Conservation (phyloP, 2,113 vertebrate species). For the Anthoscopus minutus region DNA sequence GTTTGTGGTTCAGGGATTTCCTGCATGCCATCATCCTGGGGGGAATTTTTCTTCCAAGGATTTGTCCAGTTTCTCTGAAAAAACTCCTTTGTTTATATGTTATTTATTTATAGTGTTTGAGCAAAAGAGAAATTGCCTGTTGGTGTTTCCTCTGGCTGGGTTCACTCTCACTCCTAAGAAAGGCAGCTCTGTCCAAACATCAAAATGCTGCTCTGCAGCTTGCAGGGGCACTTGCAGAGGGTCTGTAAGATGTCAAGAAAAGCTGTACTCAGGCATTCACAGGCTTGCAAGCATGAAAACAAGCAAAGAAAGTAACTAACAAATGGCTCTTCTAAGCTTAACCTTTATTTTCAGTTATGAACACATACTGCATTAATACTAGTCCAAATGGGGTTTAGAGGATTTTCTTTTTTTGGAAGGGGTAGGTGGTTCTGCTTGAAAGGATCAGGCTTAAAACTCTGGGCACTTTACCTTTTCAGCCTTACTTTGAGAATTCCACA, state of each 20-base stretch:
- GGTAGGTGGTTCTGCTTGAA: neutral
- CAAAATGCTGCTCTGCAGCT: neutral
- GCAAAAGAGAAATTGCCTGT: neutral
- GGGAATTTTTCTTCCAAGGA: neutral
- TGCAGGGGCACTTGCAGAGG: neutral
- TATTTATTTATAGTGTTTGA: neutral
- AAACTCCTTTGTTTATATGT: neutral
- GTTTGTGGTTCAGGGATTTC: neutral
- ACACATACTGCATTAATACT: neutral
- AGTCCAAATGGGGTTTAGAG: neutral
- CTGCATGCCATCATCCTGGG: neutral
- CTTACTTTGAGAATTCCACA: neutral
- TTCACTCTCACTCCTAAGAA: neutral
- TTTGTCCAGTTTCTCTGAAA: neutral
- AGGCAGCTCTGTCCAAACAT: neutral
- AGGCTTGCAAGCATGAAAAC: neutral
- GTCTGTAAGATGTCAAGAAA: neutral
- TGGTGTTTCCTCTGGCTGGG: neutral
- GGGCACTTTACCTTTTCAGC: neutral
- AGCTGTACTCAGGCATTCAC: neutral
- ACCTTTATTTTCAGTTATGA: neutral
- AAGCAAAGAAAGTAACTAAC: neutral
- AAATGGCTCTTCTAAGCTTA: neutral
- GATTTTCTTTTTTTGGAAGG: neutral
- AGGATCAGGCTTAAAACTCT: neutral